Base-by-base conservation (phyloP, 2,888 invertebrate species). In the Anthophora plumipes region DNA sequence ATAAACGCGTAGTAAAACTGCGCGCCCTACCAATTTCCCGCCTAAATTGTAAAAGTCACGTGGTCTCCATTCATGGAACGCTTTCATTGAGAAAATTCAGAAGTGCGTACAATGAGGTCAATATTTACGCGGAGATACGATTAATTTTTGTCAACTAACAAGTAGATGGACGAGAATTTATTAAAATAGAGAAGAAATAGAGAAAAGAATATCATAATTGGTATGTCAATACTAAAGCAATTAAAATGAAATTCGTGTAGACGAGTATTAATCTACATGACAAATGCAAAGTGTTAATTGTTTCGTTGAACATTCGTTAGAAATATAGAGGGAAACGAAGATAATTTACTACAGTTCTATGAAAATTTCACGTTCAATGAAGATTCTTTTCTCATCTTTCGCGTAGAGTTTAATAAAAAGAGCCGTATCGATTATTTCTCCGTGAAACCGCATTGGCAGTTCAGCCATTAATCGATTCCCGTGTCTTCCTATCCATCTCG, bases 401-500 rank as follows among this genome's bases (percentile, higher is more conserved):
- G 43, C 8, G 20, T 12, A 17, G 41, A 50, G 31, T 77, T 67
- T 77, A 52, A 73, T 68, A 59, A 59, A 77, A 41, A 46, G n/a
- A 60, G 20, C n/a, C 57, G 48, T 66, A 72, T 67, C 73, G 63
- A 73, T 78, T 76, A 63, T 75, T 84, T 84, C 69, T 1, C 77
- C 72, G 70, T 77, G 48, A 88, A 89, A 90, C 90, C 90, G 82
- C 91, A 90, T 85, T 85, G 89, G 85, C 89, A 88, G 85, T 83
- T 79, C 80, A 86, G 72, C 91, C 89, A 89, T 91, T 91, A 91
- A 91, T 91, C 91, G 90, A 91, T 91, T 87, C 76, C 85, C 85
- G 64, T 80, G 78, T 80, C 76, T 66, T 78, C 61, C 77, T 77
- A 72, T 72, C 78, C 70, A 79, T 80, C 84, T 83, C 88, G 90